phyloP scores from a whole-genome alignment of 2,113 vertebrate species.

The Cyphomyrus plagiostoma region DNA sequence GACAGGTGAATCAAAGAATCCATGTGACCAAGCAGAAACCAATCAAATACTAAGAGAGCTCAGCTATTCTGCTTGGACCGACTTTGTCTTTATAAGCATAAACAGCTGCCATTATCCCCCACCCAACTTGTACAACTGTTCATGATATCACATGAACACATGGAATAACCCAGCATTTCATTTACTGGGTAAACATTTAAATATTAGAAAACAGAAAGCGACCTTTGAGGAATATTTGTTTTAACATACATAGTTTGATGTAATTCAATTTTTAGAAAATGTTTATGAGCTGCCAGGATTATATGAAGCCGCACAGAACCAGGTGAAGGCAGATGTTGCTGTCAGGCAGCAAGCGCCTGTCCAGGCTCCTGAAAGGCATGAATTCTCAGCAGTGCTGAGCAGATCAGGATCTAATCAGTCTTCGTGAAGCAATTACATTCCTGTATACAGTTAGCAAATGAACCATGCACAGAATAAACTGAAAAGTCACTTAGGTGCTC shows the following conservation, averaged over 20 bases:
- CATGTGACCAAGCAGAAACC: neutral
- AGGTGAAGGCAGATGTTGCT: neutral
- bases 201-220: neutral
- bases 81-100: neutral
- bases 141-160: neutral
- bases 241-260: neutral
- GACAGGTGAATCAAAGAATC: neutral
- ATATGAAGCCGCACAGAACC: neutral
- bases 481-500: neutral
- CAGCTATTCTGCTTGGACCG: neutral
- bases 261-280: neutral
- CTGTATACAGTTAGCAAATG: constrained; percentile 7
- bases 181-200: neutral
- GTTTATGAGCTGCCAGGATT: neutral
- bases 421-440: constrained; percentile 11
- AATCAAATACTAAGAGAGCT: neutral
- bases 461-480: neutral
- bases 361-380: neutral
- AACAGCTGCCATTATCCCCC: neutral
- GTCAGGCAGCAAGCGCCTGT: neutral
- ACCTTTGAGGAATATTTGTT: neutral
- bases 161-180: neutral
- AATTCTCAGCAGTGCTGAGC: neutral
- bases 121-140: too few relatives aligned
- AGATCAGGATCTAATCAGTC: constrained; percentile 6